phyloP scores from a whole-genome alignment of 1,140 invertebrate genomes.

The Formica selysi region DNA sequence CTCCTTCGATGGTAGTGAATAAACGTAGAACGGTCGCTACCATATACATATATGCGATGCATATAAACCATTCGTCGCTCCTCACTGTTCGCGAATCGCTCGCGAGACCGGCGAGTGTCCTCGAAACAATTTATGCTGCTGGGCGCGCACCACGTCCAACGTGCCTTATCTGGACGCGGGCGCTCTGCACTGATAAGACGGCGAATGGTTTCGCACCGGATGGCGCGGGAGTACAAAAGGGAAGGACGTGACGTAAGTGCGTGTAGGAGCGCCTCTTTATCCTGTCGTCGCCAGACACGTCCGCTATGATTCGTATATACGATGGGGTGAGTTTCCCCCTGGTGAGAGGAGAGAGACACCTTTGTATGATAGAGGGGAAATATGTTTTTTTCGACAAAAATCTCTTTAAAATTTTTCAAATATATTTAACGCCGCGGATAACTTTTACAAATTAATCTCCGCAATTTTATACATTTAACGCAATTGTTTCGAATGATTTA shows the following conservation, averaged over 20 bases:
- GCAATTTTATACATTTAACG: background rate
- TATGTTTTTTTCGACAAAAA: background rate
- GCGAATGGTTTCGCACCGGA: slow-evolving; percentile 72
- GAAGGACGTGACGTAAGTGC: slow-evolving; percentile 83
- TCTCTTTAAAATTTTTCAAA: slow-evolving; percentile 1
- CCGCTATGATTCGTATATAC: slow-evolving; percentile 75
- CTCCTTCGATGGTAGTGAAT: background rate
- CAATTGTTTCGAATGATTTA: background rate
- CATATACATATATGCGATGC: background rate
- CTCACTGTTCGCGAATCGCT: slow-evolving; percentile 70
- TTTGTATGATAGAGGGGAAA: background rate
- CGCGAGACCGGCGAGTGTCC: slow-evolving; percentile 77
- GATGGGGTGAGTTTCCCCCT: slow-evolving; percentile 41
- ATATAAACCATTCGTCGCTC: slow-evolving; percentile 44
- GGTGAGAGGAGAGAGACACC: background rate
- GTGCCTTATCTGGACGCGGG: slow-evolving; percentile 82
- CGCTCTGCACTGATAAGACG: slow-evolving; percentile 79
- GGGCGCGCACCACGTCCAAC: slow-evolving; percentile 79
- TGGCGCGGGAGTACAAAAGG: slow-evolving; percentile 65
- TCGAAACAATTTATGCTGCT: slow-evolving; percentile 83
- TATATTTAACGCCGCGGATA: background rate
- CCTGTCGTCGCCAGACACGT: slow-evolving; percentile 81
- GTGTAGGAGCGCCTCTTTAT: slow-evolving; percentile 83
- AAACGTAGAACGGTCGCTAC: slow-evolving; percentile 1
- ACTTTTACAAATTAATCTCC: background rate